phyloP scores from a whole-genome alignment of 2,797 vertebrate species.

The Phrynocephalus guinanensis region DNA sequence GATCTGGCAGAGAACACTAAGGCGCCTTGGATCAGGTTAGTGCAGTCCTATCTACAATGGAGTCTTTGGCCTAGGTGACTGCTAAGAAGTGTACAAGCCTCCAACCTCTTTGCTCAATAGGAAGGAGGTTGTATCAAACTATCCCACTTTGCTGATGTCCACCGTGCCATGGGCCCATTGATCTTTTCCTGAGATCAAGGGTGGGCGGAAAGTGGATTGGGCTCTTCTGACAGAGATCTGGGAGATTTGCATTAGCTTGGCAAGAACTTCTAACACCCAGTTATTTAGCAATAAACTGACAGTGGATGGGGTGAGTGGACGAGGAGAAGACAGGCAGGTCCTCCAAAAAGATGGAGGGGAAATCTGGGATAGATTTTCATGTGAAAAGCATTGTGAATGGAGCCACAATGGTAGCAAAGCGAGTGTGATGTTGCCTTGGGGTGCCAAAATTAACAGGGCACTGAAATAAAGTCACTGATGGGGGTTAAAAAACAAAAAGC shows the following conservation, averaged over 20 bases:
- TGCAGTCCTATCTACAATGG: background rate
- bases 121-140: background rate
- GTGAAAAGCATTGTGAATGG: background rate
- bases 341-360: background rate
- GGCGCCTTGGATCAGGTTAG: background rate
- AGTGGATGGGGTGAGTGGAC: too few relatives aligned
- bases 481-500: too few relatives aligned
- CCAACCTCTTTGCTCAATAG: background rate
- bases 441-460: too few relatives aligned
- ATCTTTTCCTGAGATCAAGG: background rate
- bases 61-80: background rate
- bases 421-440: too few relatives aligned
- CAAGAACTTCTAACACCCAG: background rate
- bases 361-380: background rate
- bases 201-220: background rate
- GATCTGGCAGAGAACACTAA: accelerated
- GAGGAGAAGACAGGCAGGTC: background rate
- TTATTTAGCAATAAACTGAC: background rate
- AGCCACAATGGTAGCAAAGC: too few relatives aligned
- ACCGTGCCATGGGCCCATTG: background rate
- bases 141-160: background rate
- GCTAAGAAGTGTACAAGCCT: background rate
- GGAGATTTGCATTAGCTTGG: background rate
- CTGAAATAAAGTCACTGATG: too few relatives aligned
- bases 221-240: background rate